phyloP scores from a whole-genome alignment of 2,113 vertebrate genomes.

The Hydrochoerus hydrochaeris region DNA sequence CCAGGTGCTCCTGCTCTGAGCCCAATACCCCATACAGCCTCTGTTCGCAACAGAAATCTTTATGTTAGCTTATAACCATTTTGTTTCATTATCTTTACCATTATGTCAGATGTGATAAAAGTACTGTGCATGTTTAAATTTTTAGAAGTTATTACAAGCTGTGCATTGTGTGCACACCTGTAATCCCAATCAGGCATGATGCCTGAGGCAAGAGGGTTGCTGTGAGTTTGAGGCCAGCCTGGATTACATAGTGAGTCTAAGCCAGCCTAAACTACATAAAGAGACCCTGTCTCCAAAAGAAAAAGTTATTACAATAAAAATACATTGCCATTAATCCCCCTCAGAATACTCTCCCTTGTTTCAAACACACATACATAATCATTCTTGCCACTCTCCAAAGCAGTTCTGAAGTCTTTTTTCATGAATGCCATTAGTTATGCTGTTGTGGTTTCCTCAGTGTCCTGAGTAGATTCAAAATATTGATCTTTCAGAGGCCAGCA shows the following conservation, averaged over 20 bases:
- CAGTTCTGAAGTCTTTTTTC: neutral
- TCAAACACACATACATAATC: neutral
- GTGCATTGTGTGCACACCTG: neutral
- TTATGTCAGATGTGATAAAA: neutral
- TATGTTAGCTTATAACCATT: no score
- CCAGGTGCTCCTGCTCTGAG: accelerated
- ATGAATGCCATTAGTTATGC: neutral
- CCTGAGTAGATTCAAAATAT: neutral
- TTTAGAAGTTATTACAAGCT: neutral
- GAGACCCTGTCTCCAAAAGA: neutral
- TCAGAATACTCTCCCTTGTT: neutral
- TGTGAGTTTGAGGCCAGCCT: no score
- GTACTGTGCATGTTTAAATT: neutral
- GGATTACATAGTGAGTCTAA: neutral
- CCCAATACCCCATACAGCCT: accelerated
- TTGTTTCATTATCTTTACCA: neutral
- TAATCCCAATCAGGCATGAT: neutral
- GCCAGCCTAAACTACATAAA: neutral
- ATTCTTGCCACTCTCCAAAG: neutral
- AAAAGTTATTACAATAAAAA: neutral
- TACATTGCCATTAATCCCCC: neutral
- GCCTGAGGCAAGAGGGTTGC: neutral
- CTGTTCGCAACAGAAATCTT: neutral
- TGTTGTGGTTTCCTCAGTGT: neutral
- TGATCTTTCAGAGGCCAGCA: neutral